Percentiles rank a stretch among this genome's conserved stretches.
phyloP scores from a whole-genome alignment of 2,113 vertebrate genomes.

The Phylloscopus whistleri region DNA sequence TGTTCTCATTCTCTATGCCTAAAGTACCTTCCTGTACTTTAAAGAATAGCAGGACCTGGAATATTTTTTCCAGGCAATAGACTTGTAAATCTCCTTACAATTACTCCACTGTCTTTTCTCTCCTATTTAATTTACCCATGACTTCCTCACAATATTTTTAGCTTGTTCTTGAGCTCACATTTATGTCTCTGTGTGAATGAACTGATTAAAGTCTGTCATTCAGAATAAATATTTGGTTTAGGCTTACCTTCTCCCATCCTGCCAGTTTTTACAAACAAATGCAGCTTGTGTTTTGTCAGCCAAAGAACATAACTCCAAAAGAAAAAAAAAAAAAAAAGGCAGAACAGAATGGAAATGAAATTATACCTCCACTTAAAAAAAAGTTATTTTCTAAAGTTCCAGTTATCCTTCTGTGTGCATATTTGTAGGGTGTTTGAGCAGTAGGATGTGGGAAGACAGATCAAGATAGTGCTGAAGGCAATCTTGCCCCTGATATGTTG shows the following conservation, averaged over 20 bases:
- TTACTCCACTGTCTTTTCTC: not conserved
- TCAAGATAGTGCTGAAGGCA: not conserved
- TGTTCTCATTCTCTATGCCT: not conserved
- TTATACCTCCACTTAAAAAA: not conserved
- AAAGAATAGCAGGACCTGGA: not conserved
- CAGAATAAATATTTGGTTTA: not conserved
- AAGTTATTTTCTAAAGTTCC: not conserved
- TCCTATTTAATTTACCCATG: not conserved
- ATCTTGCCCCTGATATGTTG: not conserved
- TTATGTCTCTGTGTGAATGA: not conserved
- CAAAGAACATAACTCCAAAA: not conserved
- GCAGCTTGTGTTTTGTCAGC: not conserved
- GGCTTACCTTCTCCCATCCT: not conserved
- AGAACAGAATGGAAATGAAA: not conserved
- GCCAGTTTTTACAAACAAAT: not conserved
- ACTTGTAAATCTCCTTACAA: not conserved
- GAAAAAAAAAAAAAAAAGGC: not conserved
- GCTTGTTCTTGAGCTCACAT: not conserved
- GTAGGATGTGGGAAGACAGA: not conserved
- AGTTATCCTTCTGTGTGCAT: not conserved
- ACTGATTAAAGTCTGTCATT: not conserved
- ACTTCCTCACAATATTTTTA: not conserved
- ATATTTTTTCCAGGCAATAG: not conserved
- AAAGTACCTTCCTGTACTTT: not conserved
- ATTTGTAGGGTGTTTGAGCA: not conserved